Conservation (phyloP, 1,140 invertebrate species). For the Drosophila kikkawai region DNA sequence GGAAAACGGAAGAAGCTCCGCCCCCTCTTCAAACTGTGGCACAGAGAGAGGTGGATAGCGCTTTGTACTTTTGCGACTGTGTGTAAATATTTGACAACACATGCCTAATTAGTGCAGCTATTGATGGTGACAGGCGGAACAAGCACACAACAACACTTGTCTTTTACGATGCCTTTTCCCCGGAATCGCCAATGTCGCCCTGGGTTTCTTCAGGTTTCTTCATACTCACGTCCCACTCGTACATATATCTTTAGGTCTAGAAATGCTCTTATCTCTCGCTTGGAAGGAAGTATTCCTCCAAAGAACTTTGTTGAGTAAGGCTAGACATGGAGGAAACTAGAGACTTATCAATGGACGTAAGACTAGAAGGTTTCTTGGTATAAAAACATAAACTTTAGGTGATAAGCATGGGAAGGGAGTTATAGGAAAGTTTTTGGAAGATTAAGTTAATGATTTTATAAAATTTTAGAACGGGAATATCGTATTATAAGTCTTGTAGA, state of each 20-base stretch:
- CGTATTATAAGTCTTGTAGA: not conserved
- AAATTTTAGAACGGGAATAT: not conserved
- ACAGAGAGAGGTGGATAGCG: conserved; percentile 30
- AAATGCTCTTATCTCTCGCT: conserved; percentile 39
- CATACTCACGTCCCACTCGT: conserved; percentile 9
- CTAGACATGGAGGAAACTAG: conserved; percentile 19
- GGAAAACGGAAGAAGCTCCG: conserved; percentile 72
- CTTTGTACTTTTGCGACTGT: conserved; percentile 82
- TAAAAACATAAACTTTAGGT: conserved; percentile 17
- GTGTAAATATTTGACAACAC: conserved; percentile 83
- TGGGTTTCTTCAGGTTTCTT: not conserved
- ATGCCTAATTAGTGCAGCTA: conserved; percentile 84
- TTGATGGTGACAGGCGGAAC: conserved; percentile 79
- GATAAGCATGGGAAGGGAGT: not conserved
- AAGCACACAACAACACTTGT: conserved; percentile 62
- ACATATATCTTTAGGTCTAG: not conserved
- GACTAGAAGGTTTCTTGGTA: conserved; percentile 29
- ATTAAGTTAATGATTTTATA: conserved; percentile 2
- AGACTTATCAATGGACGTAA: conserved; percentile 68
- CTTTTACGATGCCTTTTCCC: conserved; percentile 75
- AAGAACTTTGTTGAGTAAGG: conserved; percentile 60
- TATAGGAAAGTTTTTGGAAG: conserved; percentile 1
- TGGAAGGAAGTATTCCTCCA: conserved; percentile 49
- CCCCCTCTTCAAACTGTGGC: conserved; percentile 8
- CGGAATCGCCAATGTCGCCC: conserved; percentile 51